Conservation (phyloP, 2,113 vertebrate genomes). For the Herpailurus yagouaroundi region DNA sequence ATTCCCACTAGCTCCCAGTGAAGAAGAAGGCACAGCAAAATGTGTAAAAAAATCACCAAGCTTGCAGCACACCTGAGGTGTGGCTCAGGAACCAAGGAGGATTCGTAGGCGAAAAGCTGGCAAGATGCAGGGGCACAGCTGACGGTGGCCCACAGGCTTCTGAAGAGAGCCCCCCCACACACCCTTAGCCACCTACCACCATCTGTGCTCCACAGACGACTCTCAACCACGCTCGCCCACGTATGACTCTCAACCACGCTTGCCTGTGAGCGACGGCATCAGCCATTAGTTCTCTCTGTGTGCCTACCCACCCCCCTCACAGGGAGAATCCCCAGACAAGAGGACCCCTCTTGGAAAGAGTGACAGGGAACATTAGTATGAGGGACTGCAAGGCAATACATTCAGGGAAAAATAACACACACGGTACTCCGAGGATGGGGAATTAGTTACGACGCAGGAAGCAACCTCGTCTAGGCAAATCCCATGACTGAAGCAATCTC, state of each 20-base stretch:
- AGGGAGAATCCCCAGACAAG: not conserved
- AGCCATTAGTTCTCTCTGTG: slow-evolving; percentile 36
- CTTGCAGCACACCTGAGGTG: slow-evolving; percentile 58
- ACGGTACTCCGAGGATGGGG: not conserved
- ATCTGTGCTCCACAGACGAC: slow-evolving; percentile 69
- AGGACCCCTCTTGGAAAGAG: not conserved
- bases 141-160: slow-evolving; percentile 67
- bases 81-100: slow-evolving; percentile 28
- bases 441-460: not conserved
- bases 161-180: slow-evolving; percentile 46
- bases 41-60: not conserved
- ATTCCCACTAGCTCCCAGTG: not conserved
- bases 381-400: not conserved
- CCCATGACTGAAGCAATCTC: not conserved
- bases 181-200: slow-evolving; percentile 73
- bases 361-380: not conserved
- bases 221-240: slow-evolving; percentile 13
- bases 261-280: not conserved
- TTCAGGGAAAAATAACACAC: not conserved
- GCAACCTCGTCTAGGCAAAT: not conserved
- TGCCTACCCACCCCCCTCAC: not conserved
- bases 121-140: slow-evolving; percentile 75
- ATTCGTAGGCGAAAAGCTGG: slow-evolving; percentile 68
- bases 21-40: not conserved
- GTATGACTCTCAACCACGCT: slow-evolving; percentile 45